A percentile compares a stretch with the other conserved stretches of the same genome.
Conservation (phyloP, 2,113 vertebrate species). For the Ardeotis arabs region DNA sequence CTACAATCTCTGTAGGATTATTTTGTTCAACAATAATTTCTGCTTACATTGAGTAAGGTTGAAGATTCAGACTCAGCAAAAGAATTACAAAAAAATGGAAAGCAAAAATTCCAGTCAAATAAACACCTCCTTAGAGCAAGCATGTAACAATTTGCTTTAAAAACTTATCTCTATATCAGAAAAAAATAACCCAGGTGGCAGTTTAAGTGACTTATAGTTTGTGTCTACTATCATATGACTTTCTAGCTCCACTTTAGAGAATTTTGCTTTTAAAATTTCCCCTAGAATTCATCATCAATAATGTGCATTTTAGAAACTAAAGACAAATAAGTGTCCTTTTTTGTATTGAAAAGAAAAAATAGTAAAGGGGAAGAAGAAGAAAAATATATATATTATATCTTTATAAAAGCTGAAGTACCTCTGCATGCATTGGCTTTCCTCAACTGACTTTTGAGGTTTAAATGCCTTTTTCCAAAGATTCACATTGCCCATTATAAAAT, state of each 20-base stretch:
- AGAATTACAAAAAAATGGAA: not conserved
- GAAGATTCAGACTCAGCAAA: not conserved
- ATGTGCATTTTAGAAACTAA: not conserved
- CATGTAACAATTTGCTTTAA: not conserved
- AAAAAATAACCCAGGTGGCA: not conserved
- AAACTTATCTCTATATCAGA: not conserved
- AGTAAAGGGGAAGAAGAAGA: not conserved
- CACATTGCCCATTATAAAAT: not conserved
- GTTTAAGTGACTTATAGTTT: not conserved
- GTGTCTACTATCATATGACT: not conserved
- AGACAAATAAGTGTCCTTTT: not conserved
- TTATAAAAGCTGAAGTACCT: not conserved
- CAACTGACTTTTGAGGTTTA: not conserved
- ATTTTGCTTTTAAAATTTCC: not conserved
- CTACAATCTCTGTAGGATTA: not conserved
- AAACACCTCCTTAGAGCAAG: not conserved
- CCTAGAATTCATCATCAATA: not conserved
- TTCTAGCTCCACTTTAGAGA: not conserved
- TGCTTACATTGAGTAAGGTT: not conserved
- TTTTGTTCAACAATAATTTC: not conserved
- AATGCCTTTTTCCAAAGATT: not conserved
- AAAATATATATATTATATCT: not conserved
- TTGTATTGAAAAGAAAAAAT: not conserved
- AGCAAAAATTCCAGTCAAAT: not conserved
- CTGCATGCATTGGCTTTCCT: not conserved